A percentile compares a stretch with the other conserved stretches of the same genome.
These are phyloP conservation scores for Clitarchus hookeri DNA, from an alignment of 2,888 invertebrate genomes.

Conservation along the genomic window DNA sequence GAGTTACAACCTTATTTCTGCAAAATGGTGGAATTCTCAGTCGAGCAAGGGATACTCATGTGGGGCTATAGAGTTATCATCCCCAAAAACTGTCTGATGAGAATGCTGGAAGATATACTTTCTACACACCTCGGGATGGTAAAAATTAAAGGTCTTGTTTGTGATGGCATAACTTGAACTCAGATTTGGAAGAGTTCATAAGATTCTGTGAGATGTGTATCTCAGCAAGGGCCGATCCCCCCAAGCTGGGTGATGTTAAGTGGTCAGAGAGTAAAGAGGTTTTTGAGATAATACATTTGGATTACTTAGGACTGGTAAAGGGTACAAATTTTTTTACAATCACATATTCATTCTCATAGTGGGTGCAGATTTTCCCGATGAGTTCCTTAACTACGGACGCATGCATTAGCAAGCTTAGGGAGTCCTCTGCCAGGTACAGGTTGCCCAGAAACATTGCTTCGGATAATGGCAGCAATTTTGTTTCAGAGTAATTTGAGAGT, in stretches of 20 bases:
- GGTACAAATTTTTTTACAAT: background rate
- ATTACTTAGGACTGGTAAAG: background rate
- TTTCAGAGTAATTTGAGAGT: background rate
- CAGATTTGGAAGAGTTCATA: background rate
- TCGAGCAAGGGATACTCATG: background rate
- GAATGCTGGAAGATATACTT: background rate
- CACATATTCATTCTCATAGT: background rate
- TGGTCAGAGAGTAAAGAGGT: background rate
- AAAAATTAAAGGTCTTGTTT: background rate
- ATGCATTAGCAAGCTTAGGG: background rate
- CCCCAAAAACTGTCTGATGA: background rate
- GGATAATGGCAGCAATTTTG: background rate
- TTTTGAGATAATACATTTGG: background rate
- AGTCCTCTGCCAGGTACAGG: background rate
- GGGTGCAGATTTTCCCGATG: background rate
- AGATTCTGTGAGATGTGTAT: background rate
- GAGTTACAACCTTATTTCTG: background rate
- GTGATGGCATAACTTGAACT: background rate
- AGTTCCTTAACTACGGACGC: background rate
- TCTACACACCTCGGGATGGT: background rate
- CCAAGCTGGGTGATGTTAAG: background rate
- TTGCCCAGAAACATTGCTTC: background rate
- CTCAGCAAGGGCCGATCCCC: background rate
- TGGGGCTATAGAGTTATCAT: constrained; percentile 16
- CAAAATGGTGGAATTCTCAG: too few species aligned